Evolutionary conservation across 2,797 vertebrate genomes (phyloP), one percentile per base, ranked within the genome.

Genomic region (Malacoraja senta): DNA sequence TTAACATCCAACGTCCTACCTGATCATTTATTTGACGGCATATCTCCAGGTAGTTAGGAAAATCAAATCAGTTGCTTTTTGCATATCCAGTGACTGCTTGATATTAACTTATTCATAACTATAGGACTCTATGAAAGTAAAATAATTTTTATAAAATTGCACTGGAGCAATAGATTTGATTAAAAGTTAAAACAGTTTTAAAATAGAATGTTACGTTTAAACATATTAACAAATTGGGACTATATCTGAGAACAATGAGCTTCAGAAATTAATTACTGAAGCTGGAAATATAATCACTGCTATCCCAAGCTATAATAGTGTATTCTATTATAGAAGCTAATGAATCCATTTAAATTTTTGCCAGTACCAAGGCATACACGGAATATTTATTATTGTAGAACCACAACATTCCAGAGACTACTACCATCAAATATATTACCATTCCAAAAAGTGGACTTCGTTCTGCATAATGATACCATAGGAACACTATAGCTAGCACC

Each of bases 81-180:
- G 61, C 63, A 65, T 65, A 65, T 88, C 84, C 63, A 68, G n/a
- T 88, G 35, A 63, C 84, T 88, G 63, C 84, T 35, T 68, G 84
- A 68, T 88, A 88, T 68, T 35, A 88, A 88, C 61, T 88, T 88
- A 88, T 32, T 88, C 84, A 88, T 65, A 65, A 68, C n/a, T 88
- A 88, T 35, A 88, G 84, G 63, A 88, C 63, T 88, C 83, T n/a
- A 88, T 65, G 65, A 88, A 88, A 88, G 84, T 63, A 68, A 88
- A 35, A 88, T 88, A 35, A 68, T 65, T 68, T 68, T 63, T 53
- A 84, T 68, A 88, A 35, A 88, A 19, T 63, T 88, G 19, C 61
- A 88, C 61, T 65, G 21, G 61, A 19, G 84, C 32, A 65, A 65
- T 74, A 65, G n/a, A 65, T 65, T 88, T 65, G 61, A 65, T 88